Conservation (phyloP, 2,797 vertebrate genomes). For the Platyrinchus mystaceus region DNA sequence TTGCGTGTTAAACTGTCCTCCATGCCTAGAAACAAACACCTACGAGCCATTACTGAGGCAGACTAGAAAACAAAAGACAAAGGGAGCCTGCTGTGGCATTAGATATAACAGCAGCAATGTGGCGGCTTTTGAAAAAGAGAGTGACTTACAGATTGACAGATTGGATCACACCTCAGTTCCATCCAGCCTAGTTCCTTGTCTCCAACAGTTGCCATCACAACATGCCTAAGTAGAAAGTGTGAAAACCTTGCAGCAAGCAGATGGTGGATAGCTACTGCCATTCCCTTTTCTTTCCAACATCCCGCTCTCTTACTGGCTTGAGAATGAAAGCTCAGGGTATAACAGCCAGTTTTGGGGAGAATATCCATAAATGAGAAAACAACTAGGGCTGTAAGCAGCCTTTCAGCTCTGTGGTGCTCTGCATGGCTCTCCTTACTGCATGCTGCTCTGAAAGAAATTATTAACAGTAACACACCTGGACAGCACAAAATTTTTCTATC, state of each 20-base stretch:
- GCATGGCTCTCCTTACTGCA: not conserved
- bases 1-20: not conserved
- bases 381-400: not conserved
- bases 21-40: not conserved
- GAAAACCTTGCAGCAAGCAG: slow-evolving; percentile 50
- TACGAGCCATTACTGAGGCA: not conserved
- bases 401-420: not conserved
- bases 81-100: not conserved
- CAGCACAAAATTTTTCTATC: not conserved
- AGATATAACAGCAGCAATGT: not conserved
- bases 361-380: not conserved
- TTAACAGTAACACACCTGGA: not conserved
- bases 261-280: slow-evolving; percentile 29
- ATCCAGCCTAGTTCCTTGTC: not conserved
- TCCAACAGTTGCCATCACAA: slow-evolving; percentile 33
- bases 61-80: not conserved
- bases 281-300: not conserved
- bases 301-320: not conserved
- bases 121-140: not conserved
- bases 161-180: slow-evolving; percentile 31
- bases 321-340: not conserved
- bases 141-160: slow-evolving; percentile 16
- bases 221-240: not conserved
- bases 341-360: not conserved
- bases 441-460: not conserved